Evolutionary conservation across 2,113 vertebrate genomes (phyloP).

Genomic region (Cebus imitator): DNA sequence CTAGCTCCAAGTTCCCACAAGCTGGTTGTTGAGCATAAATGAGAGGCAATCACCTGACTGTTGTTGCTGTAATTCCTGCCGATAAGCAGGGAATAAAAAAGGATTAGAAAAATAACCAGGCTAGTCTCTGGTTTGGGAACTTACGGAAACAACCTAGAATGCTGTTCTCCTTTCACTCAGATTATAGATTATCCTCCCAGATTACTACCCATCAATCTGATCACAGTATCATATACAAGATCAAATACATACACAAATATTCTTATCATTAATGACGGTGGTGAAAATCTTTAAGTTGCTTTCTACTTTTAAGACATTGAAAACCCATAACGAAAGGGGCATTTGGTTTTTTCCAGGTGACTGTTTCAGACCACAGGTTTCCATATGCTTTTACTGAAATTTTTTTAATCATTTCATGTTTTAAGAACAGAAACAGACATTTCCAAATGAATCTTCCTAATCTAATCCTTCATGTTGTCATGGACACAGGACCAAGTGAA

Average conservation of each 20-base stretch:
- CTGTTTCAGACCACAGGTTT: not conserved
- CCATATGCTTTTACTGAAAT: not conserved
- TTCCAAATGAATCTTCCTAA: not conserved
- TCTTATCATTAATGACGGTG: not conserved
- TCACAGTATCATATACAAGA: not conserved
- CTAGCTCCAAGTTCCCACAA: not conserved
- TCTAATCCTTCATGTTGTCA: not conserved
- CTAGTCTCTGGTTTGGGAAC: not conserved
- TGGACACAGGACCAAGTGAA: not conserved
- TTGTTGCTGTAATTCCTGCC: not conserved
- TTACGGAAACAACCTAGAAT: not conserved
- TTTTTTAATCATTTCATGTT: not conserved
- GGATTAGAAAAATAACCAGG: not conserved
- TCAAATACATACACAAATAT: not conserved
- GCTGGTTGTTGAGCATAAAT: not conserved
- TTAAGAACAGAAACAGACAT: not conserved
- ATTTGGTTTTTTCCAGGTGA: not conserved
- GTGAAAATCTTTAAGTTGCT: not conserved
- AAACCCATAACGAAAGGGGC: not conserved
- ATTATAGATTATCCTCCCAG: not conserved
- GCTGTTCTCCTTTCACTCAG: not conserved
- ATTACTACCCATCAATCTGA: not conserved
- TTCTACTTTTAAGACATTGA: not conserved
- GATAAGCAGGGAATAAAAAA: not conserved
- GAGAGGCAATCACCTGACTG: not conserved